Conservation (phyloP, 1,140 invertebrate genomes). For the Euura lappo region DNA sequence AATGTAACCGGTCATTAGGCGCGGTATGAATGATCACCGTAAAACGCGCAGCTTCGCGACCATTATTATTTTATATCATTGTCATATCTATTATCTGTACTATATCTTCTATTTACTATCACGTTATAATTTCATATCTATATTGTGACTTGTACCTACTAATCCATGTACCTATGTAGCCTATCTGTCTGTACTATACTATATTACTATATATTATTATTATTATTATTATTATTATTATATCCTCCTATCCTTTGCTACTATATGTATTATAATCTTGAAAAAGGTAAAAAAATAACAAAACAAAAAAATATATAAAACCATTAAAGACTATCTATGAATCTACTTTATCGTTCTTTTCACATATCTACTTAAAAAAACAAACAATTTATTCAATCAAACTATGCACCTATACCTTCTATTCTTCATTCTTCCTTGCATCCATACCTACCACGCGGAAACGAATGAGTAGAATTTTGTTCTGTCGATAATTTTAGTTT, state of each 20-base stretch:
- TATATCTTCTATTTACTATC: slow-evolving; percentile 27
- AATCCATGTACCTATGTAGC: slow-evolving; percentile 43
- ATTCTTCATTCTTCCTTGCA: too few species aligned
- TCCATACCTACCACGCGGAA: too few species aligned
- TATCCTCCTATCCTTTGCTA: slow-evolving; percentile 31
- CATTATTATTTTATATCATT: slow-evolving; percentile 21
- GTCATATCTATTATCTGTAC: slow-evolving; percentile 28
- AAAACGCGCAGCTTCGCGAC: not conserved
- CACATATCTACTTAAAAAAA: too few species aligned
- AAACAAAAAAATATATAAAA: slow-evolving; percentile 2
- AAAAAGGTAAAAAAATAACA: not conserved
- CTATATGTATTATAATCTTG: not conserved
- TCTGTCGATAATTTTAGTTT: too few species aligned
- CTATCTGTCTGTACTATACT: slow-evolving; percentile 40
- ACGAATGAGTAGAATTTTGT: too few species aligned
- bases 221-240: slow-evolving; percentile 33
- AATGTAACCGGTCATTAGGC: not conserved
- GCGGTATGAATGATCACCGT: not conserved
- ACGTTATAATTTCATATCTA: slow-evolving; percentile 25
- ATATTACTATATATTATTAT: slow-evolving; percentile 33
- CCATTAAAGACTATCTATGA: not conserved
- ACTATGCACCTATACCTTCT: too few species aligned
- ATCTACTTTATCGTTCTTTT: too few species aligned
- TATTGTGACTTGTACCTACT: slow-evolving; percentile 37
- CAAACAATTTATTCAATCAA: too few species aligned